Evolutionary conservation across 2,888 invertebrate species (phyloP).

Genomic region (Harpalus rufipes): DNA sequence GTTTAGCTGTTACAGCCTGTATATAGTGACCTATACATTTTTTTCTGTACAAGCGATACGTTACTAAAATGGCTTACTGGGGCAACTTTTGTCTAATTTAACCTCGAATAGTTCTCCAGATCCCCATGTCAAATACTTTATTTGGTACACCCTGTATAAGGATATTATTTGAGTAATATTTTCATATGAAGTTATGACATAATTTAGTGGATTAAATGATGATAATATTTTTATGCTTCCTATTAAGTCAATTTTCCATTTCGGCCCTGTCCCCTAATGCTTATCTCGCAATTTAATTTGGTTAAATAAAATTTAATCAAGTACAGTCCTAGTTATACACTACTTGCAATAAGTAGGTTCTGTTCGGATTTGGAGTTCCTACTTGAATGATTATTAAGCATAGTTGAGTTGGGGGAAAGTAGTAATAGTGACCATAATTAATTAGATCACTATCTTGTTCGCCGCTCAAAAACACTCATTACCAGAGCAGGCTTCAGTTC

Average conservation of each 20-base stretch:
- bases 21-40: no score
- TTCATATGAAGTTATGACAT: no score
- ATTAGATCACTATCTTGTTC: constrained; percentile 21
- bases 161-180: no score
- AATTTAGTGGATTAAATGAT: no score
- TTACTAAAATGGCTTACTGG: no score
- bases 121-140: no score
- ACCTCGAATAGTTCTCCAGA: no score
- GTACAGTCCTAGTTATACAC: constrained; percentile 55
- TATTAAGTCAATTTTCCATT: constrained; percentile 6
- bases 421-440: background rate
- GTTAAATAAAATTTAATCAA: constrained; percentile 61
- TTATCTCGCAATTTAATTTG: constrained; percentile 60
- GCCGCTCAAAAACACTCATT: background rate
- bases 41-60: no score
- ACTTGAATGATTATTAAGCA: background rate
- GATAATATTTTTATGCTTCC: no score
- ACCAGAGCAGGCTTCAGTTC: background rate
- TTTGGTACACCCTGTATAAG: no score
- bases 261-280: constrained; percentile 35
- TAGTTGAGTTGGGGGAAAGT: constrained; percentile 16
- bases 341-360: constrained; percentile 28
- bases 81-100: no score
- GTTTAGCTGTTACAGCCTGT: no score
- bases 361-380: background rate